A percentile compares a stretch with the other conserved stretches of the same genome.
phyloP scores from a whole-genome alignment of 2,888 invertebrate species.

The Tetanocera ferruginea region DNA sequence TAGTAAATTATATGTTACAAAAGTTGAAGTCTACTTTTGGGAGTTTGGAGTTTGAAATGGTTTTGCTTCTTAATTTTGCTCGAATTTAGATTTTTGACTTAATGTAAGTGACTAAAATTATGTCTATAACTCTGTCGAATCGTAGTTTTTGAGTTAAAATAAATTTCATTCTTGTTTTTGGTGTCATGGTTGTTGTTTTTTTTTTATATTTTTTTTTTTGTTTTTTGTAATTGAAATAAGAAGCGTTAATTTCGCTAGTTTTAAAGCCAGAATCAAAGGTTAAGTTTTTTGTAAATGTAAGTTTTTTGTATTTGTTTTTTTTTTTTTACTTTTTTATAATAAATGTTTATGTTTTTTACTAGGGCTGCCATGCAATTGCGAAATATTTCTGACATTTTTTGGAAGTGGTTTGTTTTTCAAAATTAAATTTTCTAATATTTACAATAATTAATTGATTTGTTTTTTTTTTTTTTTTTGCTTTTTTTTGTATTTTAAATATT shows the following conservation, averaged over 20 bases:
- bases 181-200: not conserved
- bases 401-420: constrained; percentile 8
- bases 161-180: not conserved
- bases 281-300: not conserved
- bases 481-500: constrained; percentile 45
- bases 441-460: constrained; percentile 33
- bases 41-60: not conserved
- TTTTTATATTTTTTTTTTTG: constrained; percentile 21
- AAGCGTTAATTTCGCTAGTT: not conserved
- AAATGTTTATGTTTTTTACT: not conserved
- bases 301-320: not conserved
- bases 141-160: not conserved
- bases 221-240: constrained; percentile 14
- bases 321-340: not conserved
- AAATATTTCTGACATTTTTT: not conserved
- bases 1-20: constrained; percentile 15
- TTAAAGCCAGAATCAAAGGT: not conserved
- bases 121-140: not conserved
- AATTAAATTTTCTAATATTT: constrained; percentile 44
- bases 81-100: not conserved
- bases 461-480: constrained; percentile 48
- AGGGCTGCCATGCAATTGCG: constrained; percentile 5
- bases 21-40: constrained; percentile 27
- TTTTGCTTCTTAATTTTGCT: not conserved
- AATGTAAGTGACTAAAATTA: not conserved